Conservation (phyloP, 1,140 invertebrate species). For the Condylostylus longicornis region DNA sequence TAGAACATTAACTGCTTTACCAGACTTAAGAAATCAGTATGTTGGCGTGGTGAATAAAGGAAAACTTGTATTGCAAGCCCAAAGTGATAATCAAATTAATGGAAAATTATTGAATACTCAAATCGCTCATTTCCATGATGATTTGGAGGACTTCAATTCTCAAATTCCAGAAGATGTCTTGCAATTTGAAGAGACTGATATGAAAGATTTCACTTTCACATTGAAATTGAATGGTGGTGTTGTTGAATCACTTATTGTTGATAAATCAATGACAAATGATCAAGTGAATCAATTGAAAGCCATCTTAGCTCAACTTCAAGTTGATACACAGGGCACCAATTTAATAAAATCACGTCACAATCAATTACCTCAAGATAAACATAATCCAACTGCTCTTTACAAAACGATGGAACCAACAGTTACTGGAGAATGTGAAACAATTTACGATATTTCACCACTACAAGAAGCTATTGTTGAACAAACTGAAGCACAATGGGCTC, state of each 20-base stretch:
- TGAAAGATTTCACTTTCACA: conserved; percentile 42
- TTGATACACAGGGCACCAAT: conserved; percentile 39
- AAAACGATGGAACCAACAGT: conserved; percentile 52
- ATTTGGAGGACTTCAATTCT: conserved; percentile 28
- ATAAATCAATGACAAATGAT: conserved; percentile 35
- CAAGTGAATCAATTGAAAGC: conserved; percentile 52
- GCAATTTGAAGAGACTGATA: background rate
- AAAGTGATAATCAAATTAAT: conserved; percentile 23
- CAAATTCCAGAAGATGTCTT: conserved; percentile 26
- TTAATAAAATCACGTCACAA: conserved; percentile 32
- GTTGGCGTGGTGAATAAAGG: conserved; percentile 40
- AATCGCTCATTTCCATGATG: conserved; percentile 39
- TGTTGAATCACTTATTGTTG: conserved; percentile 3
- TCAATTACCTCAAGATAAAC: conserved; percentile 33
- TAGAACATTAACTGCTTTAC: conserved; percentile 38
- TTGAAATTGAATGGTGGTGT: conserved; percentile 42
- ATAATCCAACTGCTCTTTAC: conserved; percentile 37
- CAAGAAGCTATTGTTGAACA: conserved; percentile 33
- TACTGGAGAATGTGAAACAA: conserved; percentile 47
- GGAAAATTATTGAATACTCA: conserved; percentile 35
- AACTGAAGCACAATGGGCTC: conserved; percentile 33
- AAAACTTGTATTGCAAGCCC: conserved; percentile 36
- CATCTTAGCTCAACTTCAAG: conserved; percentile 46
- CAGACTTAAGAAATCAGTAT: conserved; percentile 36
- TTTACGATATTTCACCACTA: conserved; percentile 46